Percentiles rank a stretch among this genome's conserved stretches.
phyloP scores from a whole-genome alignment of 2,797 vertebrate genomes.

The Morelia viridis region DNA sequence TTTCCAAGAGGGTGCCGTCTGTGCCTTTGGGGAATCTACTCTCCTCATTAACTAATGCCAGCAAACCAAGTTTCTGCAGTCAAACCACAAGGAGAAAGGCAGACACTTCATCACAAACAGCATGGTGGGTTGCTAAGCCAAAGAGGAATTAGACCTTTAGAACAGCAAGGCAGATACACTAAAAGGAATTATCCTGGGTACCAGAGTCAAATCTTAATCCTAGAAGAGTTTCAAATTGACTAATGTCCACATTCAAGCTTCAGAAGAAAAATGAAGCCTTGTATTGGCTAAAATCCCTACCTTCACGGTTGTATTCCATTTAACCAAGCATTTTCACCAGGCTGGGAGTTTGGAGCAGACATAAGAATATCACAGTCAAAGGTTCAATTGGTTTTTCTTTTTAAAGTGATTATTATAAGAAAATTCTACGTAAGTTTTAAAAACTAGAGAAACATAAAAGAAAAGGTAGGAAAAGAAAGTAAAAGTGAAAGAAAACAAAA shows the following conservation, averaged over 20 bases:
- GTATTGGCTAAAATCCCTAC: not conserved
- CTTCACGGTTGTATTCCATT: not conserved
- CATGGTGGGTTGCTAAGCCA: not conserved
- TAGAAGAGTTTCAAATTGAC: not conserved
- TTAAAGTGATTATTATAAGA: not conserved
- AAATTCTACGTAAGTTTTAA: not conserved
- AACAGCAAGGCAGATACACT: not conserved
- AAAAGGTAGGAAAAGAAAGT: not conserved
- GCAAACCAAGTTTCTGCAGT: conserved; percentile 87
- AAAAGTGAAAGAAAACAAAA: not conserved
- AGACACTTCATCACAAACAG: conserved; percentile 10
- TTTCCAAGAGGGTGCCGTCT: conserved; percentile 90
- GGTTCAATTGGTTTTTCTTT: not conserved
- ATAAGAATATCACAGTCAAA: not conserved
- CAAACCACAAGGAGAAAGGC: conserved; percentile 44
- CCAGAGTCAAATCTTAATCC: not conserved
- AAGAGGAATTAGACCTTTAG: not conserved
- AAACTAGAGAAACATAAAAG: not conserved
- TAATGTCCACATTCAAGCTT: not conserved
- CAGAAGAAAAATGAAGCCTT: not conserved
- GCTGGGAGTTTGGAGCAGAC: not conserved
- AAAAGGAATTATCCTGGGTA: not conserved
- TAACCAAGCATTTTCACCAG: not conserved
- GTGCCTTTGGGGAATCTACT: conserved; percentile 94
- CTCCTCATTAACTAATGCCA: conserved; percentile 93